Evolutionary conservation across 2,797 vertebrate species (phyloP).

Genomic region (Arnoldichthys spilopterus): DNA sequence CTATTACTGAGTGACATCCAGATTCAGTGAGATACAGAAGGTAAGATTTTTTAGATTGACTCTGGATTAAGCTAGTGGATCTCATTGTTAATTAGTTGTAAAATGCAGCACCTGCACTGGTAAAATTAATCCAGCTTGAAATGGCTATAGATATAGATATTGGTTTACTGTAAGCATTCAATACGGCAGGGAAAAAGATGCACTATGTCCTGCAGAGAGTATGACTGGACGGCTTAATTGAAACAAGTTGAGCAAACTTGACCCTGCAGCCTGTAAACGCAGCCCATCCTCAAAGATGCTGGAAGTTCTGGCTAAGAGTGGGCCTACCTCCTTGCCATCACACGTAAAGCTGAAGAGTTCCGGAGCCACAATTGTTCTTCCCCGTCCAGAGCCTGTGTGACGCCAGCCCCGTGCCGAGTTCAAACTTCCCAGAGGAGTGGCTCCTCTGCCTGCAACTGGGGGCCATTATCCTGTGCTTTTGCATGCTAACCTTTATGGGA

Average conservation of each 20-base stretch:
- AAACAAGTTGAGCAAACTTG: constrained; percentile 47
- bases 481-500: constrained; percentile 76
- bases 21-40: background rate
- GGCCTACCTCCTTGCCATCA: constrained; percentile 42
- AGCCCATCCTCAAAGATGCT: constrained; percentile 30
- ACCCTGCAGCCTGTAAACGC: constrained; percentile 12
- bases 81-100: background rate
- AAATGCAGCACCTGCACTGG: background rate
- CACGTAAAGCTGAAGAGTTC: constrained; percentile 42
- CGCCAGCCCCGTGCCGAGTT: constrained; percentile 77
- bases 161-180: constrained; percentile 23
- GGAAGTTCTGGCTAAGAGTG: constrained; percentile 25
- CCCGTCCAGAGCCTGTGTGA: constrained; percentile 68
- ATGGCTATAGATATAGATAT: background rate
- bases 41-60: background rate
- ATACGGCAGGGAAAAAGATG: constrained; percentile 13
- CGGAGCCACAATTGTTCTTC: constrained; percentile 64
- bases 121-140: background rate
- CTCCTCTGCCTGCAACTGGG: constrained; percentile 76
- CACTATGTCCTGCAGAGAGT: constrained; percentile 8
- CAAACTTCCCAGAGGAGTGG: constrained; percentile 77
- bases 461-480: constrained; percentile 78
- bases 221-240: constrained; percentile 31
- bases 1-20: background rate
- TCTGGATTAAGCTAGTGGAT: background rate